These are phyloP conservation scores for Phaethon lepturus DNA, from an alignment of 2,113 vertebrate genomes.

Conservation along the genomic window DNA sequence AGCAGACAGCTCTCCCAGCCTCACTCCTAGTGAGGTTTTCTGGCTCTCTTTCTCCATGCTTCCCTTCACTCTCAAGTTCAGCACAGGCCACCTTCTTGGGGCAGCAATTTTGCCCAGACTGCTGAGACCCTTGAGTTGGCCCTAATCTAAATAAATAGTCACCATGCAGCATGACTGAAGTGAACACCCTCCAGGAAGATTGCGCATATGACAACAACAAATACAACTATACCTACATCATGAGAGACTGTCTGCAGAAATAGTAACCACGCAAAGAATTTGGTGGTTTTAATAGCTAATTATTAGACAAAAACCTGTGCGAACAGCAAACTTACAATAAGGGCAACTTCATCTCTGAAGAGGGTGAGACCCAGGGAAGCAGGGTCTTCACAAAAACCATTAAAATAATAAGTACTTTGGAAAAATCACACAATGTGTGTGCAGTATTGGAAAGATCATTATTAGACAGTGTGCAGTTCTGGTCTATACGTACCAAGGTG, in stretches of 20 bases:
- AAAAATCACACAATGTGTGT: no score
- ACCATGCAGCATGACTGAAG: not conserved
- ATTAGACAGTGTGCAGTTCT: not conserved
- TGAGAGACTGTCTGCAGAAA: not conserved
- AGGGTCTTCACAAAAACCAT: no score
- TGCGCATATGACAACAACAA: not conserved
- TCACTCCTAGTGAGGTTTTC: not conserved
- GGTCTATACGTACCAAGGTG: not conserved
- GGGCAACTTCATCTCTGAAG: not conserved
- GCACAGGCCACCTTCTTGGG: not conserved
- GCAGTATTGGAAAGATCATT: not conserved
- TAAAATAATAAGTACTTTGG: no score
- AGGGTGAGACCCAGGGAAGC: not conserved
- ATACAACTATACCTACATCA: not conserved
- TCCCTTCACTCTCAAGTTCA: not conserved
- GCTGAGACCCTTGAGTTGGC: not conserved
- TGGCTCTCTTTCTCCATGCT: not conserved
- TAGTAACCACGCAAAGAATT: not conserved
- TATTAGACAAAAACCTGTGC: not conserved
- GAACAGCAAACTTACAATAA: not conserved
- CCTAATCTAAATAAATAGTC: not conserved
- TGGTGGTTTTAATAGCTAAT: not conserved
- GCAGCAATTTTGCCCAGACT: not conserved
- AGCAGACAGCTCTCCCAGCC: not conserved
- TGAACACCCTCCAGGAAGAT: accelerated